Conservation (phyloP, 2,113 vertebrate genomes). For the Ammodytes marinus region DNA sequence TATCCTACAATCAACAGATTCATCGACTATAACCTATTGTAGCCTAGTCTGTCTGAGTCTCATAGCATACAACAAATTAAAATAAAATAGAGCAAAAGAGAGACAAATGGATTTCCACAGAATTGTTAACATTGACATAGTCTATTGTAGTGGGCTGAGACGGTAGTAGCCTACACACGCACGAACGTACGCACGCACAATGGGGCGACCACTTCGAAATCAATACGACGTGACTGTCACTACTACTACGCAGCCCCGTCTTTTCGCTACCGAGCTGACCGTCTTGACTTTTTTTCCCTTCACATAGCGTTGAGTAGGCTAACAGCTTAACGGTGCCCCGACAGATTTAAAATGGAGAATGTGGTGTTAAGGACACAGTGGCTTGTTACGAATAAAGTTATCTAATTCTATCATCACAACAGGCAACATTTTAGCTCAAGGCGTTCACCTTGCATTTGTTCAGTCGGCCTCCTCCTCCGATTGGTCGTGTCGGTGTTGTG, state of each 20-base stretch:
- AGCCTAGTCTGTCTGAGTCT: background rate
- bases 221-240: slow-evolving; percentile 9
- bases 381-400: slow-evolving; percentile 52
- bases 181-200: background rate
- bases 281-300: background rate
- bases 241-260: background rate
- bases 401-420: background rate
- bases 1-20: background rate
- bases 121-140: background rate
- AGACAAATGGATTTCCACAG: background rate
- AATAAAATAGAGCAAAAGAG: background rate
- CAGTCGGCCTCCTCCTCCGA: slow-evolving; percentile 66
- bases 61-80: background rate
- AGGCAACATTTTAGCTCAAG: background rate
- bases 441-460: slow-evolving; percentile 64
- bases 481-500: slow-evolving; percentile 41
- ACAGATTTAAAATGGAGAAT: slow-evolving; percentile 30
- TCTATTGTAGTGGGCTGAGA: background rate
- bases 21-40: background rate
- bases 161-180: background rate
- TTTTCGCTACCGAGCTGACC: background rate
- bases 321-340: too few species aligned
- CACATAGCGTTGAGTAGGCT: background rate
- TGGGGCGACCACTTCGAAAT: background rate
- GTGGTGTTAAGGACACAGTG: background rate